Base-by-base conservation (phyloP, 2,113 vertebrate genomes). In the Prionailurus bengalensis region DNA sequence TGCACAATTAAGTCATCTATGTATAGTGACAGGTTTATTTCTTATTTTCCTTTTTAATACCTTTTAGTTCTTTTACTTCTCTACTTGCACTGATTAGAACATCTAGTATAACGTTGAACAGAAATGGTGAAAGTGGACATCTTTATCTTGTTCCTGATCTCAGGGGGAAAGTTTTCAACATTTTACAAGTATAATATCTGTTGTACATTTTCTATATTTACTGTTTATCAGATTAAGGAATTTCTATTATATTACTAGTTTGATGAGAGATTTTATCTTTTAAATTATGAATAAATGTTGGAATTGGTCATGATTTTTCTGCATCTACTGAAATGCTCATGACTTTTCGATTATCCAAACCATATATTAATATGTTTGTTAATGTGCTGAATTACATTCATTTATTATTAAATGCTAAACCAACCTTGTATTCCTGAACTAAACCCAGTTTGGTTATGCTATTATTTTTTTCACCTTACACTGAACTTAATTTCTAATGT, bases 281-380 rank as follows among this genome's bases (percentile, higher is more conserved):
- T 7, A 27, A 94, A 92, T 63, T 71, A 85, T 84, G 5, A 92
- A 65, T 78, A 53, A 86, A 82, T 91, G 31, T 73, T 84, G n/a
- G 10, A 90, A 92, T 39, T 86, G 25, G 36, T 90, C 61, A 53
- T 80, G n/a, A 92, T 45, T 78, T 96, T 96, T 96, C 86, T 93
- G 66, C 27, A 89, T 74, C 48, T 84, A 13, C 16, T 90, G n/a
- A 95, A 90, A 95, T 76, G 55, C 10, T 68, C n/a, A 23, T 78
- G 51, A 48, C 29, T 82, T 92, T 94, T 55, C 25, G 29, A 13
- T 48, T 78, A 71, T 23, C 48, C 42, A 39, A 29, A 53, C 11
- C 25, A 31, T 12, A 65, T 25, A 17, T 39, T 88, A 92, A 55
- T 94, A 79, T 17, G 31, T 83, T 76, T 94, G 9, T 79, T 89